These are phyloP conservation scores for Drosophila percnosoma DNA, from an alignment of 2,888 invertebrate genomes.

Conservation along the genomic window DNA sequence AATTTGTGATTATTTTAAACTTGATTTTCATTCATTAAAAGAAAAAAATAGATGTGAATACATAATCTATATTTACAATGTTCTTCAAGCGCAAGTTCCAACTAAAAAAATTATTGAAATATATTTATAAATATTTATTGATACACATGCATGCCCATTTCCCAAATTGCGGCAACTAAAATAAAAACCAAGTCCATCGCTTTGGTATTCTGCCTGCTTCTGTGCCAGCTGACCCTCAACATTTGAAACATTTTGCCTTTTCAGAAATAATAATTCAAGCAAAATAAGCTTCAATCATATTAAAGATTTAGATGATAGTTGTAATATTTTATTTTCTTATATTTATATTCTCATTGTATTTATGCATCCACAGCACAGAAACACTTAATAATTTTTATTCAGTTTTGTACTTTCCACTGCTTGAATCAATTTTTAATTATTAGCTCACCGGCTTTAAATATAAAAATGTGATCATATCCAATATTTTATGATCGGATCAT, in stretches of 20 bases:
- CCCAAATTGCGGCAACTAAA: background rate
- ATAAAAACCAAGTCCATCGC: background rate
- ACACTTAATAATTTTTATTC: background rate
- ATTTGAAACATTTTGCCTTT: background rate
- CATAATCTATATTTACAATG: background rate
- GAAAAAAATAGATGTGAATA: background rate
- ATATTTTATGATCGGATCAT: background rate
- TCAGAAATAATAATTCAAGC: background rate
- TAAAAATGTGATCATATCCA: background rate
- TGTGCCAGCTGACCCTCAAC: background rate
- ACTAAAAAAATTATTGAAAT: accelerated
- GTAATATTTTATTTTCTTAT: background rate
- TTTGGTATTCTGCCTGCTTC: background rate
- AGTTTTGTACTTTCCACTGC: background rate
- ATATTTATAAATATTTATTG: background rate
- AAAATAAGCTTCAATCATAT: background rate
- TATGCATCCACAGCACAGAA: background rate
- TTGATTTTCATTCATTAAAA: background rate
- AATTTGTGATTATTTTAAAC: background rate
- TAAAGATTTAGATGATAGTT: background rate
- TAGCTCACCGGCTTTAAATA: conserved; percentile 11
- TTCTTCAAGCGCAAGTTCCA: background rate
- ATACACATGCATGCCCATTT: background rate
- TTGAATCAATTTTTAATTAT: background rate
- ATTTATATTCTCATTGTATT: background rate